Base-by-base conservation (phyloP, 2,888 invertebrate genomes). In the Pogonocherus hispidulus region DNA sequence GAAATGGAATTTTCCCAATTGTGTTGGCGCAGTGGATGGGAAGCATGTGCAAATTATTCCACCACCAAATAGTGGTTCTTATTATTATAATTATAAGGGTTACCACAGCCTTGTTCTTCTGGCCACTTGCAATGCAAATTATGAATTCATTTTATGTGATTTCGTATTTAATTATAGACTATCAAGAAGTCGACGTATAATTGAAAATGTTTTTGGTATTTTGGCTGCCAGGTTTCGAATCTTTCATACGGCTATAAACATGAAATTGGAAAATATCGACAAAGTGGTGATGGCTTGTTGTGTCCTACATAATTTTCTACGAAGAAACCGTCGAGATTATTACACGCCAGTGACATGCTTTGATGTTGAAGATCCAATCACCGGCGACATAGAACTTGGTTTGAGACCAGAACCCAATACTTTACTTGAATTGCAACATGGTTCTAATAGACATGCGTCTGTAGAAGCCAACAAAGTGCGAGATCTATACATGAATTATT, bases 81-180 rank as follows among this genome's bases (percentile, higher is more conserved):
- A 18, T 18, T 46, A 9, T 46, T 46, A 46, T 18, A 46, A 46
- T 19, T 46, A 46, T 46, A 46, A 46, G 19, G 19, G 19, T 18
- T 18, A 19, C 9, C 19, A 18, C 19, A 19, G n/a, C 16, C n/a
- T 44, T 9, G 46, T 46, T 18, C 46, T 18, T 2, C 9, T 46
- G 8, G 46, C 46, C 9, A 46, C 18, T 18, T 16, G 9, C 18
- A 19, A 46, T 19, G 46, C 19, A 18, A 46, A 46, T 18, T 18
- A 18, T 6, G 19, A 19, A 46, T 46, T 46, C 11, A 46, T 46
- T 46, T 46, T 46, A 46, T 46, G 46, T 46, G 46, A 46, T 46
- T 46, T 46, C 19, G n/a, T n/a, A n/a, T n/a, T n/a, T n/a, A n/a
- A n/a, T n/a, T n/a, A n/a, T n/a, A n/a, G n/a, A n/a, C n/a, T n/a